Conservation (phyloP, 2,797 vertebrate species). For the Halcyon smyrnensis region DNA sequence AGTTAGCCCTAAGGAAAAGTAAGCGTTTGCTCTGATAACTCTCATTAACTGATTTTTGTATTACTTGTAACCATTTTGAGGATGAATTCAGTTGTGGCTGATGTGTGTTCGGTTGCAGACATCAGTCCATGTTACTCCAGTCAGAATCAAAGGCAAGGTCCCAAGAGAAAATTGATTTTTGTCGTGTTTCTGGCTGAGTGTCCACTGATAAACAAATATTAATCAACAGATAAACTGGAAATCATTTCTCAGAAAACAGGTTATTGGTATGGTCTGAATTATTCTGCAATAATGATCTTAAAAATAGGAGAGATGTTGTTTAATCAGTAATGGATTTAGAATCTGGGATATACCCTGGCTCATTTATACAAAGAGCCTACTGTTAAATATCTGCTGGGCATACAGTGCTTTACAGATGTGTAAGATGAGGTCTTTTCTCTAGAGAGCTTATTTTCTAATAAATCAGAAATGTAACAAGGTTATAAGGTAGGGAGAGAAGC, state of each 20-base stretch:
- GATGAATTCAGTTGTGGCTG: not conserved
- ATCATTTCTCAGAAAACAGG: not conserved
- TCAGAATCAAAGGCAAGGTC: not conserved
- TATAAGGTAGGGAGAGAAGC: not conserved
- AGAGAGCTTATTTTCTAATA: not conserved
- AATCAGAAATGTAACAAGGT: not conserved
- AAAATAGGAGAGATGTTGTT: not conserved
- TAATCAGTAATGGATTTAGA: not conserved
- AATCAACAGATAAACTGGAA: not conserved
- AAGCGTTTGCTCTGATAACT: not conserved
- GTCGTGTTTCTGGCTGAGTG: not conserved
- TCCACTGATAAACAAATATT: not conserved
- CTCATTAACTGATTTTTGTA: not conserved
- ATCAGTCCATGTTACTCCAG: not conserved
- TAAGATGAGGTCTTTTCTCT: not conserved
- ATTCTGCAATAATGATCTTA: not conserved
- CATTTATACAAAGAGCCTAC: not conserved
- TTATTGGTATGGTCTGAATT: not conserved
- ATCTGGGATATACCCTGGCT: not conserved
- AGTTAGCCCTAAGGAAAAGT: not conserved
- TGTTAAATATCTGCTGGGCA: not conserved
- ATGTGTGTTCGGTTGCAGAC: not conserved
- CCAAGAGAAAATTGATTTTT: not conserved
- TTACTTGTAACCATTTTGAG: not conserved
- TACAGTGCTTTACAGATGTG: not conserved